Evolutionary conservation across 2,113 vertebrate species (phyloP).

Genomic region (Cavia porcellus): DNA sequence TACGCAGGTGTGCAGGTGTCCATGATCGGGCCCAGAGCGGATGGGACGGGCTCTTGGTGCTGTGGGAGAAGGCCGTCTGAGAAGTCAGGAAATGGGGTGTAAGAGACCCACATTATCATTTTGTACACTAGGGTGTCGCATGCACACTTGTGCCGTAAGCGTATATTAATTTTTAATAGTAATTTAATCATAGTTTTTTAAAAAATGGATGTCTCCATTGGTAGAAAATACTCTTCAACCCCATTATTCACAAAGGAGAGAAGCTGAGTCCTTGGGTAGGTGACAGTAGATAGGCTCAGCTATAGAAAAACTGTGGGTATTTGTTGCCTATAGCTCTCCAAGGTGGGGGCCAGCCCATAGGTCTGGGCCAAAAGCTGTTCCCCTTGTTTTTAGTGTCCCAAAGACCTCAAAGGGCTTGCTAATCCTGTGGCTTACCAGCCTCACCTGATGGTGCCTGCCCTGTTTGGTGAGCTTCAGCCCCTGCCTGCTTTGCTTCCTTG

Average conservation of each 20-base stretch:
- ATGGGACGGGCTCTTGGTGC: not conserved
- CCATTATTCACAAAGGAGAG: not conserved
- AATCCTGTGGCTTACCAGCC: not conserved
- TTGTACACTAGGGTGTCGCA: not conserved
- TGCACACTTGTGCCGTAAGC: not conserved
- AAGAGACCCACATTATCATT: not conserved
- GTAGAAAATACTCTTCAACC: not conserved
- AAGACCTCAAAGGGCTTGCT: not conserved
- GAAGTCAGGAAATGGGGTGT: not conserved
- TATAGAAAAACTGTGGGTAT: not conserved
- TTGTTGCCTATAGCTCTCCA: not conserved
- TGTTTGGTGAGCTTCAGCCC: too few species aligned
- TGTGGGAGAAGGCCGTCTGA: not conserved
- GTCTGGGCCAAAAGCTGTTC: not conserved
- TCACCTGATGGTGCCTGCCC: not conserved
- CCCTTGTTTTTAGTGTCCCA: not conserved
- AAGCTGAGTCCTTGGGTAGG: not conserved
- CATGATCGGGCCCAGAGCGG: too few species aligned
- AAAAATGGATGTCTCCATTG: not conserved
- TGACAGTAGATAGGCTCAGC: not conserved
- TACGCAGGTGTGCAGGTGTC: not conserved
- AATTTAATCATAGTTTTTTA: not conserved
- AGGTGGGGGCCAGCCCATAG: not conserved
- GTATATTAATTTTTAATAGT: not conserved
- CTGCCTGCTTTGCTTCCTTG: not conserved